Percentiles rank a stretch among this genome's conserved stretches.
phyloP scores from a whole-genome alignment of 30 jellyfish, hydroid and myxozoan genomes.

The Morbakka virulenta region DNA sequence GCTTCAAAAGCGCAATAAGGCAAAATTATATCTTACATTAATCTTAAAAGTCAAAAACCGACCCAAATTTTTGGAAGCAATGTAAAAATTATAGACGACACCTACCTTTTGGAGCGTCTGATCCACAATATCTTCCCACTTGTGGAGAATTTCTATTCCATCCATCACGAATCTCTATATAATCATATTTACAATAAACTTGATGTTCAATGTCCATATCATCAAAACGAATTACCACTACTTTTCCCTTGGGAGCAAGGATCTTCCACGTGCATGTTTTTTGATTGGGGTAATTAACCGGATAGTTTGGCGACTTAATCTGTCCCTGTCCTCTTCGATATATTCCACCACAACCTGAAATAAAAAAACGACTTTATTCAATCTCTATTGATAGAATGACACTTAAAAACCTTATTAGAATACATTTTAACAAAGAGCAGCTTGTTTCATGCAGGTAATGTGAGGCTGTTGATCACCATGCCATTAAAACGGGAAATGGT shows the following conservation, averaged over 20 bases:
- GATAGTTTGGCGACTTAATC: conserved; percentile 78
- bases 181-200: conserved; percentile 81
- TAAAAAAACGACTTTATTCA: background rate
- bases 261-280: conserved; percentile 88
- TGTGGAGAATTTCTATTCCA: conserved; percentile 75
- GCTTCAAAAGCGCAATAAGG: no score
- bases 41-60: no score
- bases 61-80: no score
- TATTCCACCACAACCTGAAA: conserved; percentile 83
- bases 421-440: no score
- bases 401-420: no score
- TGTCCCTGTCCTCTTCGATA: conserved; percentile 48
- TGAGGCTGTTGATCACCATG: no score
- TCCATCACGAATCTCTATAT: conserved; percentile 90
- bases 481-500: no score
- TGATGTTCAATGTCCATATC: conserved; percentile 76
- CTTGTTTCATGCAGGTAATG: no score
- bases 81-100: no score
- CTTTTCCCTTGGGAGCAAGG: conserved; percentile 71
- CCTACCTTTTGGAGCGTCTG: conserved; percentile 78
- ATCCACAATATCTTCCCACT: conserved; percentile 86
- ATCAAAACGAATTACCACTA: conserved; percentile 51
- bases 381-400: no score
- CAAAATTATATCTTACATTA: no score
- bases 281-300: conserved; percentile 76